These are phyloP conservation scores for Zele albiditarsus DNA, from an alignment of 2,888 invertebrate species.

Conservation along the genomic window DNA sequence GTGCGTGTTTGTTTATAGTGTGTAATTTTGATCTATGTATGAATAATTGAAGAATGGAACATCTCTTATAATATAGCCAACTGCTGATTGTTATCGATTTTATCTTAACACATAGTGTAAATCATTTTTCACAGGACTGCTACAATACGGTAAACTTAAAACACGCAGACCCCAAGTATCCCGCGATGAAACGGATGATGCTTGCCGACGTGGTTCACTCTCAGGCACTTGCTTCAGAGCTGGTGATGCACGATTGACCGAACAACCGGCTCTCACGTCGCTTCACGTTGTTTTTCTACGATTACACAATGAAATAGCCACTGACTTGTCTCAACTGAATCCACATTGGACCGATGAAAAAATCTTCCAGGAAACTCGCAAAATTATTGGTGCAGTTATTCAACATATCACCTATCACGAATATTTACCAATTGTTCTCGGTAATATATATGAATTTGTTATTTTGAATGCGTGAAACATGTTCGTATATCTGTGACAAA, in stretches of 20 bases:
- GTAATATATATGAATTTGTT: slow-evolving; percentile 67
- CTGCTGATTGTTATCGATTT: not conserved
- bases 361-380: slow-evolving; percentile 87
- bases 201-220: slow-evolving; percentile 82
- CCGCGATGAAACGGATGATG: slow-evolving; percentile 73
- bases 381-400: slow-evolving; percentile 86
- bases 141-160: slow-evolving; percentile 78
- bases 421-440: slow-evolving; percentile 86
- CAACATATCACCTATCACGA: slow-evolving; percentile 91
- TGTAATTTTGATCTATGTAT: too few relatives aligned
- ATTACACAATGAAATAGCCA: slow-evolving; percentile 85
- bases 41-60: too few relatives aligned
- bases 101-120: not conserved
- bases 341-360: slow-evolving; percentile 92
- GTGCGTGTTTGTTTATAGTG: too few relatives aligned
- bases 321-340: slow-evolving; percentile 82
- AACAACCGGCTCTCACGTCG: slow-evolving; percentile 86
- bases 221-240: slow-evolving; percentile 85
- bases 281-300: slow-evolving; percentile 85
- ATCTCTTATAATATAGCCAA: too few relatives aligned
- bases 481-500: not conserved
- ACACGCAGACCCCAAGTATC: slow-evolving; percentile 78
- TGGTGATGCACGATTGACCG: slow-evolving; percentile 86
- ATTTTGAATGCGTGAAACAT: not conserved
- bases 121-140: slow-evolving; percentile 59